Evolutionary conservation across 2,113 vertebrate species (phyloP).

Genomic region (Pardalotus punctatus): DNA sequence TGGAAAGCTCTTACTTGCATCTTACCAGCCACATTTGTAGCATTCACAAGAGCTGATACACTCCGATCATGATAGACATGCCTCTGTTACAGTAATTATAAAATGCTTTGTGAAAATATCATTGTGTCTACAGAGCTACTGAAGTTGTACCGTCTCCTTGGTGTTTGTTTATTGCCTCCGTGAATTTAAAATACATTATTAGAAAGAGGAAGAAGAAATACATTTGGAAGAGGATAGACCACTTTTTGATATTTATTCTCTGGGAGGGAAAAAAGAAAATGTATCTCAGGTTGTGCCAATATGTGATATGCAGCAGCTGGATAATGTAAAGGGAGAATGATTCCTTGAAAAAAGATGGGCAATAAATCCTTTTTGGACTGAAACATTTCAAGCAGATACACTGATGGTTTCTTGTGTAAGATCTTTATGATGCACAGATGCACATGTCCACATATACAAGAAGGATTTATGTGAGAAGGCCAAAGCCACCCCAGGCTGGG

Average conservation of each 20-base stretch:
- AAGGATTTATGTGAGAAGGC: background rate
- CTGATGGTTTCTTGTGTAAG: background rate
- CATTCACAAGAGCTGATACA: conserved; percentile 29
- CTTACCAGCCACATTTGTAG: conserved; percentile 26
- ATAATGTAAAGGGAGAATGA: background rate
- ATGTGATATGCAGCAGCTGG: background rate
- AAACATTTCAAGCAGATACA: background rate
- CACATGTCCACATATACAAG: rapidly evolving
- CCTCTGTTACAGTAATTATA: conserved; percentile 45
- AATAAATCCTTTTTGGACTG: background rate
- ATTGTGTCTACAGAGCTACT: conserved; percentile 11
- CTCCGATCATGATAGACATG: conserved; percentile 7
- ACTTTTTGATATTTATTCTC: background rate
- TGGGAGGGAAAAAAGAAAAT: background rate
- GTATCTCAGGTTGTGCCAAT: background rate
- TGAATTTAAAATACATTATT: background rate
- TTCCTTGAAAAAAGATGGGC: background rate
- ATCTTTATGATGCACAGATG: background rate
- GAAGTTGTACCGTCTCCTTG: background rate
- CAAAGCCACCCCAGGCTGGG: background rate
- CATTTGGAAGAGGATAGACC: background rate
- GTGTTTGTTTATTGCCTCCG: background rate
- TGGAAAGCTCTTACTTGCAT: conserved; percentile 56
- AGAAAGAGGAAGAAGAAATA: background rate
- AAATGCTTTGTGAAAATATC: conserved; percentile 48